Percentiles rank a stretch among this genome's conserved stretches.
phyloP scores from a whole-genome alignment of 2,888 invertebrate genomes.

The Eupithecia dodoneata region DNA sequence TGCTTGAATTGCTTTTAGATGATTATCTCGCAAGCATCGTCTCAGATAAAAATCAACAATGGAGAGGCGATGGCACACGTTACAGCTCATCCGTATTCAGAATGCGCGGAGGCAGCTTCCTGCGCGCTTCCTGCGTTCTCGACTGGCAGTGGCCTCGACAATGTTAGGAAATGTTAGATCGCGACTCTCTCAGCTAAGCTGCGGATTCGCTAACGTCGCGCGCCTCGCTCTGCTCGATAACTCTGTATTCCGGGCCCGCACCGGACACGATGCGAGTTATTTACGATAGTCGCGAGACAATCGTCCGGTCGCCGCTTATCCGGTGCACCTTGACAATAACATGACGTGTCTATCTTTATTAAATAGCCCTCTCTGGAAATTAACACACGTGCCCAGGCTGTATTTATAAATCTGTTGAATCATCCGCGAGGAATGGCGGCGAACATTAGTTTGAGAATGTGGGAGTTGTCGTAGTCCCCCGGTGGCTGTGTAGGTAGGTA shows the following conservation, averaged over 20 bases:
- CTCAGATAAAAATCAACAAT: slow-evolving; percentile 53
- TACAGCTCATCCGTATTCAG: slow-evolving; percentile 77
- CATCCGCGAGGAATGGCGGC: slow-evolving; percentile 62
- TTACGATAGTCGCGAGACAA: slow-evolving; percentile 82
- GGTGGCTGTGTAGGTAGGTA: slow-evolving; percentile 43
- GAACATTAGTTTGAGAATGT: slow-evolving; percentile 53
- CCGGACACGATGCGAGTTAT: slow-evolving; percentile 80
- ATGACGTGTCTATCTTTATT: slow-evolving; percentile 81
- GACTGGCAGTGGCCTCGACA: slow-evolving; percentile 42
- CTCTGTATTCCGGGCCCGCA: slow-evolving; percentile 76
- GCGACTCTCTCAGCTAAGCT: slow-evolving; percentile 34
- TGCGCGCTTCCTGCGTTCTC: slow-evolving; percentile 57
- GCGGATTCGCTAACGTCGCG: slow-evolving; percentile 64
- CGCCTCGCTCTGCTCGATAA: slow-evolving; percentile 58
- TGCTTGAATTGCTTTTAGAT: not conserved
- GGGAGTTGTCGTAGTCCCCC: slow-evolving; percentile 43
- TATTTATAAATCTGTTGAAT: slow-evolving; percentile 73
- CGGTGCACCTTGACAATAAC: slow-evolving; percentile 80
- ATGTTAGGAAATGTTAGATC: slow-evolving; percentile 33
- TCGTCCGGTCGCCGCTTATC: slow-evolving; percentile 80
- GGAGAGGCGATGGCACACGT: slow-evolving; percentile 60
- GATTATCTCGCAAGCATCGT: slow-evolving; percentile 45
- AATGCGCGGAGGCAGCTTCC: slow-evolving; percentile 76
- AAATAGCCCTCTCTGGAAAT: slow-evolving; percentile 75
- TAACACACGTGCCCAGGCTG: slow-evolving; percentile 73